Evolutionary conservation across 2,888 invertebrate genomes (phyloP).

Genomic region (Melanostoma scalare): DNA sequence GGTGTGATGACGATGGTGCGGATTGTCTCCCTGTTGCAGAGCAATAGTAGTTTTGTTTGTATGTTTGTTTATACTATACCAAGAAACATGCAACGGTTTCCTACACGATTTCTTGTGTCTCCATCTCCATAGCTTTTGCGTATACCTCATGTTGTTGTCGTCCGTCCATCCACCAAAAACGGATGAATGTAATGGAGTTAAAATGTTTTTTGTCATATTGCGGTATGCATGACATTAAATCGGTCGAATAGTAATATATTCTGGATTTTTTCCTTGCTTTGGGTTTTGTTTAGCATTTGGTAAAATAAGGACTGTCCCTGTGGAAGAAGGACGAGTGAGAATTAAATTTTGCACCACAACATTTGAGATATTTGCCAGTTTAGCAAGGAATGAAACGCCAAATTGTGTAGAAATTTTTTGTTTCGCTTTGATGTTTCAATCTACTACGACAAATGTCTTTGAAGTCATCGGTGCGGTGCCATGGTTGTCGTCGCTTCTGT

Average conservation of each 20-base stretch:
- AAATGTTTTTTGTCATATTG: constrained; percentile 73
- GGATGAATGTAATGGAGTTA: constrained; percentile 69
- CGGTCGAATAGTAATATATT: constrained; percentile 70
- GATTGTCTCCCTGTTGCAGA: constrained; percentile 57
- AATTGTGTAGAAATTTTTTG: no score
- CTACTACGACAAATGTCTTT: no score
- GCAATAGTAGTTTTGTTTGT: constrained; percentile 16
- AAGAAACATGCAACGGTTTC: constrained; percentile 68
- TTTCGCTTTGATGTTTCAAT: no score
- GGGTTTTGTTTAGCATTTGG: constrained; percentile 15
- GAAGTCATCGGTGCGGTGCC: no score
- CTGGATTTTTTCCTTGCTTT: constrained; percentile 26
- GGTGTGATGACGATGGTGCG: constrained; percentile 25
- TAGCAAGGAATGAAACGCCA: no score
- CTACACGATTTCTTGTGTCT: constrained; percentile 60
- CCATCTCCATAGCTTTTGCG: constrained; percentile 32
- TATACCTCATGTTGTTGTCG: constrained; percentile 20
- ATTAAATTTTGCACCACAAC: no score
- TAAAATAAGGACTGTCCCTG: not conserved
- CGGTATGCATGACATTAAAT: constrained; percentile 73
- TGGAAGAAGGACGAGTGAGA: no score
- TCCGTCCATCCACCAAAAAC: constrained; percentile 39
- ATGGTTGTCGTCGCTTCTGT: no score
- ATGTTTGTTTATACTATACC: constrained; percentile 71
- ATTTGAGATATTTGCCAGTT: no score